Evolutionary conservation across 2,888 invertebrate species (phyloP), one percentile per base, ranked within the genome.

Genomic region (Amphimallon solstitiale): DNA sequence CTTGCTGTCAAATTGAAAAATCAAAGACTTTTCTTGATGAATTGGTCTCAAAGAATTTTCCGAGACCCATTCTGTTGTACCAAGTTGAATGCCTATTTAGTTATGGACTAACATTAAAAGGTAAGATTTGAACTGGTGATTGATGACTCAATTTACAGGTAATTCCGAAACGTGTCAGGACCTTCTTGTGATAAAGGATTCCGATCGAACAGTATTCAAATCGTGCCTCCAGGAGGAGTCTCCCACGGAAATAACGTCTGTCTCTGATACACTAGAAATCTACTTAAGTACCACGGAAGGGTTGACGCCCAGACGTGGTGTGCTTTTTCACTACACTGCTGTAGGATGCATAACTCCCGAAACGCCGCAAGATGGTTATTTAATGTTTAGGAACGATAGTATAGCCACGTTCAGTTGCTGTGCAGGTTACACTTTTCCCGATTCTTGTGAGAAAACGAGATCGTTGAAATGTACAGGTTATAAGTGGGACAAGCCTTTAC

Each of bases 361-460:
- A 75, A 82, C 89, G 76, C 92, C 92, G 74, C 84, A 85, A 78
- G 87, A 89, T 80, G 91, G 90, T 49, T 89, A 89, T 78, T 78
- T 91, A 10, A 87, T 89, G 75, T 88, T 87, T 79, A 86, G 88
- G 74, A 90, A 88, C 73, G 85, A 86, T 65, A 87, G 87, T 43
- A 84, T 86, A 49, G 90, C 89, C 34, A 88, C 88, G 74, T 91
- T 88, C 82, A 86, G 87, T 81, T 92, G 92, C 81, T 87, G 89
- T 73, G 85, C 87, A 54, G 89, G 89, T 64, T 87, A 83, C 75
- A 85, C 88, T 77, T 92, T 92, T 80, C 86, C 87, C 12, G 92
- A 92, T 77, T 88, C 88, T n/a, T 84, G 84, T 70, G 82, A 85
- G 79, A 86, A 88, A 64, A 83, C 86, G 52, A 69, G 59, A 54